Percentiles rank a stretch among this genome's conserved stretches.
Conservation (phyloP, 2,888 invertebrate species). For the Megastigmus dorsalis region DNA sequence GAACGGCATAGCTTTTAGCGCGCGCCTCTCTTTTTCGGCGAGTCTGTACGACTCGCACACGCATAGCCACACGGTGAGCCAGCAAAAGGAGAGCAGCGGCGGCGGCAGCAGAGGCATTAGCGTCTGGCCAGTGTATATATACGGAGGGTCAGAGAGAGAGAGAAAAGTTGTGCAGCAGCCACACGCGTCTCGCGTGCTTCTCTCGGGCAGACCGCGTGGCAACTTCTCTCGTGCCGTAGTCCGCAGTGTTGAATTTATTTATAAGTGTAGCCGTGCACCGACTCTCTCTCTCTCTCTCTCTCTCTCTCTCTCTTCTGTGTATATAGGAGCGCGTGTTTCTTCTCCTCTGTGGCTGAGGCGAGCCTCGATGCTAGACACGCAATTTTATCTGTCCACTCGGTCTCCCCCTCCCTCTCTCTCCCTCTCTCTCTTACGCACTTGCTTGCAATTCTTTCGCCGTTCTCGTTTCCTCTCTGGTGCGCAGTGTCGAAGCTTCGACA, state of each 20-base stretch:
- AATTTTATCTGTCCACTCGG: constrained; percentile 39
- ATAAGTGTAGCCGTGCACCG: constrained; percentile 61
- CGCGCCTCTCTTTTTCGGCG: no score
- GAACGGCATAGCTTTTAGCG: no score
- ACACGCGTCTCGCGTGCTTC: constrained; percentile 55
- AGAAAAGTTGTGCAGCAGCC: no score
- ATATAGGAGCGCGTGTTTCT: no score
- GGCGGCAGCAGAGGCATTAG: not conserved
- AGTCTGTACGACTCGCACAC: no score
- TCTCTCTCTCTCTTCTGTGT: not conserved
- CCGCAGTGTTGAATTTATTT: constrained; percentile 70
- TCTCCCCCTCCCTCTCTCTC: not conserved
- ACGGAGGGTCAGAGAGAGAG: constrained; percentile 15
- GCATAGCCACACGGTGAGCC: no score
- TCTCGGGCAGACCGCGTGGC: constrained; percentile 72
- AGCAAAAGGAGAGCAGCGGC: not conserved
- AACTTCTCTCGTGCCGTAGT: constrained; percentile 60
- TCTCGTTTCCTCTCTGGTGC: not conserved
- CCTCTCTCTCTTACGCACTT: not conserved
- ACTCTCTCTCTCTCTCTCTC: constrained; percentile 13
- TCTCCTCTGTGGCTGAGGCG: not conserved
- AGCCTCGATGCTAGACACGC: constrained; percentile 8
- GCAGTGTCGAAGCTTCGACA: no score
- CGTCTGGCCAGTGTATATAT: no score
- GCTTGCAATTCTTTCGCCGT: not conserved